Base-by-base conservation (phyloP, 2,888 invertebrate species). In the Apodemia zela region DNA sequence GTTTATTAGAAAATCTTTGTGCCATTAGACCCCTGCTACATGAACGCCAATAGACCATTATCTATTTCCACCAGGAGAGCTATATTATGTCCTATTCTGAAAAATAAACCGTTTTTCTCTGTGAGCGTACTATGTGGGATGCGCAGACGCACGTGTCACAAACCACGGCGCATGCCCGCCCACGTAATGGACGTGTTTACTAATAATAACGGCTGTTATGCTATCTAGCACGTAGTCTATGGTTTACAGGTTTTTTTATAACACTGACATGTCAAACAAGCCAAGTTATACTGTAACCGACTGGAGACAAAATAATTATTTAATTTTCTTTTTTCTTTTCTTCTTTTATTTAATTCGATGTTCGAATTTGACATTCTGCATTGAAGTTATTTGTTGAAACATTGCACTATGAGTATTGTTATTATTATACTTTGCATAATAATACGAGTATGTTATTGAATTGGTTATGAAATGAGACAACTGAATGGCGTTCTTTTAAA, bases 91-190 rank as follows among this genome's bases (percentile, higher is more conserved):
- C 5, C 29, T 29, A 3, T 1, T 5, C 29, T 10, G 10, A 2
- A 49, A 18, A 59, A 68, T 51, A 17, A 61, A 61, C 49, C 17
- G 13, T 35, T 21, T 15, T 60, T 63, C 42, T 42, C 13, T 17
- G 54, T 38, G 11, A n/a, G 4, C 33, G 29, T 45, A 60, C 38
- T 17, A 42, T 42, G 54, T 21, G 54, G 60, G 45, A 15, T 35
- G 42, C 18, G 42, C 51, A 51, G 18, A 17, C 51, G 51, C 59
- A 62, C 59, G 59, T 64, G 61, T 51, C 59, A 61, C 58, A 59
- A 62, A 59, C 59, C 61, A 51, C 17, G 18, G 49, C 59, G 35
- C 61, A 38, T 59, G 49, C 49, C 59, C 59, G 59, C 51, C 59
- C 38, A 47, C 64, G 33, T 35, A 51, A 51, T 51, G 51, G 51